These are phyloP conservation scores for Hirtodrosophila cameraria DNA, from an alignment of 2,888 invertebrate species.

Conservation along the genomic window DNA sequence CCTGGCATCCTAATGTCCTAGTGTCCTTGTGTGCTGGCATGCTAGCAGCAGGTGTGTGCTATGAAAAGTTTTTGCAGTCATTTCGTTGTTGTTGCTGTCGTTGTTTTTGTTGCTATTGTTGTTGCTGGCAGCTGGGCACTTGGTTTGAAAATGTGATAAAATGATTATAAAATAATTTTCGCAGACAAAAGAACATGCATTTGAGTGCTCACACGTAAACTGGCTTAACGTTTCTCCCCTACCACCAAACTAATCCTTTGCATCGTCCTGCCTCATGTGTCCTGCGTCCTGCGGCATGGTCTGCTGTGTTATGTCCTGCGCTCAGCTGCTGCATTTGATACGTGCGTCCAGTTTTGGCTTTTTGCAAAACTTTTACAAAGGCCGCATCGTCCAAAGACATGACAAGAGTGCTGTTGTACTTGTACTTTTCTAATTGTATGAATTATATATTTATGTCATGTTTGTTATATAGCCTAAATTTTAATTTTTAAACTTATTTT, in stretches of 20 bases:
- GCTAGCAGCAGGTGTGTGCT: slow-evolving; percentile 70
- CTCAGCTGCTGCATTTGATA: slow-evolving; percentile 36
- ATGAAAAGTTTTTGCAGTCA: slow-evolving; percentile 54
- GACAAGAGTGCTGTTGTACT: slow-evolving; percentile 16
- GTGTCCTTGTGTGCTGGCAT: slow-evolving; percentile 42
- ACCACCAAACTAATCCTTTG: slow-evolving; percentile 3
- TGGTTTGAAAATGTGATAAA: slow-evolving; percentile 74
- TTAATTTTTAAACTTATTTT: slow-evolving; percentile 3
- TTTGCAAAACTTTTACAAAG: slow-evolving; percentile 36
- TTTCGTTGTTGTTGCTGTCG: slow-evolving; percentile 18
- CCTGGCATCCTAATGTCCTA: slow-evolving; percentile 10
- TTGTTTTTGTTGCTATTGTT: slow-evolving; percentile 25
- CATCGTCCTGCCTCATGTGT: background rate
- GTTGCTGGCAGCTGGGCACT: slow-evolving; percentile 53
- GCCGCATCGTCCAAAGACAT: background rate
- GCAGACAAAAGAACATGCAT: slow-evolving; percentile 66
- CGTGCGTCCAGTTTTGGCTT: slow-evolving; percentile 55
- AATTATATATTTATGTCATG: slow-evolving; percentile 49
- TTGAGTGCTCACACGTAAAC: slow-evolving; percentile 47
- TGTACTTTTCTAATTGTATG: slow-evolving; percentile 52
- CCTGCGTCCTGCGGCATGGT: slow-evolving; percentile 17
- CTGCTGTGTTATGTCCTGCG: background rate
- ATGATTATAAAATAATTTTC: slow-evolving; percentile 79
- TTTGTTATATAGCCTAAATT: background rate
- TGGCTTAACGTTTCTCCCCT: background rate